Evolutionary conservation across 1,140 invertebrate species (phyloP).

Genomic region (Pygmarrhopalites habei): DNA sequence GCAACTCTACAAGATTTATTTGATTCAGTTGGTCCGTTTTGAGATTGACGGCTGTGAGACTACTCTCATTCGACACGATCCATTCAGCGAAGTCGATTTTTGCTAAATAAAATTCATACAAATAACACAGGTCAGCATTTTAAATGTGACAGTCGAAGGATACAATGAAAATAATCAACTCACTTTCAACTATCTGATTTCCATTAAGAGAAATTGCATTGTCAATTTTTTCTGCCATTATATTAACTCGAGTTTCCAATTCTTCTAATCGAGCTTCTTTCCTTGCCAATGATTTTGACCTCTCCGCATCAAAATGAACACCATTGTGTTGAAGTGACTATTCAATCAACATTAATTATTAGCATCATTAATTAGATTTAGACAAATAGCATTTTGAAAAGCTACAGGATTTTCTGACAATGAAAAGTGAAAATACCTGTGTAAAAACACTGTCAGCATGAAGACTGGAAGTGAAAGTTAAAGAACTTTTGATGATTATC

Average conservation of each 20-base stretch:
- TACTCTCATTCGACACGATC: background rate
- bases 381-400: too few species aligned
- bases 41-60: background rate
- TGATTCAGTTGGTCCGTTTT: conserved; percentile 1
- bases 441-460: background rate
- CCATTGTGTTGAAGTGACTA: background rate
- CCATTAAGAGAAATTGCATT: conserved; percentile 4
- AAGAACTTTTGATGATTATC: conserved; percentile 12
- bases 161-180: background rate
- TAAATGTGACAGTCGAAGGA: background rate
- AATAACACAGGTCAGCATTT: background rate
- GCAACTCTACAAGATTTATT: background rate
- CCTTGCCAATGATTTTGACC: conserved; percentile 6
- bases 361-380: too few species aligned
- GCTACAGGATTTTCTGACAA: too few species aligned
- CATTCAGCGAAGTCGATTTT: conserved; percentile 1
- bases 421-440: too few species aligned
- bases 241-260: background rate
- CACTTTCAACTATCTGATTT: conserved; percentile 4
- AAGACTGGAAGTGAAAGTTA: conserved; percentile 4
- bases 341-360: background rate
- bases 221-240: background rate
- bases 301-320: background rate
- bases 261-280: background rate
- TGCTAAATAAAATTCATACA: background rate